Percentiles rank a stretch among this genome's conserved stretches.
Conservation (phyloP, 2,888 invertebrate genomes). For the Mechanitis mazaeus region DNA sequence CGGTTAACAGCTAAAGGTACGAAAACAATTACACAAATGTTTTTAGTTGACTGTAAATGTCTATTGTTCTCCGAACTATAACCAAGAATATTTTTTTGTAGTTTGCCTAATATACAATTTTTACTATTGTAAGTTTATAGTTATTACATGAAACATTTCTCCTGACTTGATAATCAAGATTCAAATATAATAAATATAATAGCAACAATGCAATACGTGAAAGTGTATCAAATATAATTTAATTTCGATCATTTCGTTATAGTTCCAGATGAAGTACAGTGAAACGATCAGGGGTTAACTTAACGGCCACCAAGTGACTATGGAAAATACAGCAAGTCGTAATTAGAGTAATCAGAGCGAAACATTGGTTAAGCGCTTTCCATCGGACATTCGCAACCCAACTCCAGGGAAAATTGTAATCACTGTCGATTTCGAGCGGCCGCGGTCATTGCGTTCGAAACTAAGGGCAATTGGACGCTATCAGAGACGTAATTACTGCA, state of each 20-base stretch:
- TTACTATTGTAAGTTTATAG: too few relatives aligned
- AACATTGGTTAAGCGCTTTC: constrained; percentile 76
- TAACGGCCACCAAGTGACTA: constrained; percentile 62
- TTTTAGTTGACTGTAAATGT: constrained; percentile 50
- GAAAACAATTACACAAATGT: constrained; percentile 55
- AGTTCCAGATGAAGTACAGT: constrained; percentile 62
- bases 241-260: constrained; percentile 39
- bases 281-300: constrained; percentile 69
- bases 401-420: constrained; percentile 74
- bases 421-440: constrained; percentile 74
- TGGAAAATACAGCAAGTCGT: constrained; percentile 66
- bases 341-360: constrained; percentile 76
- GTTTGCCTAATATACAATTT: not conserved
- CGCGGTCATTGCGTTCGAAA: constrained; percentile 56
- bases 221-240: constrained; percentile 65
- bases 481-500: constrained; percentile 33
- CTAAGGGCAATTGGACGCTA: constrained; percentile 48
- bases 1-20: constrained; percentile 42
- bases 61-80: constrained; percentile 47
- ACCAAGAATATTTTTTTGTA: constrained; percentile 11
- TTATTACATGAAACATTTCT: too few relatives aligned
- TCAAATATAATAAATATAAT: not conserved
- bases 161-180: too few relatives aligned
- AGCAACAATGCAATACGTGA: constrained; percentile 44
- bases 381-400: constrained; percentile 72